phyloP scores from a whole-genome alignment of 2,797 vertebrate genomes.

The Mycteria americana region DNA sequence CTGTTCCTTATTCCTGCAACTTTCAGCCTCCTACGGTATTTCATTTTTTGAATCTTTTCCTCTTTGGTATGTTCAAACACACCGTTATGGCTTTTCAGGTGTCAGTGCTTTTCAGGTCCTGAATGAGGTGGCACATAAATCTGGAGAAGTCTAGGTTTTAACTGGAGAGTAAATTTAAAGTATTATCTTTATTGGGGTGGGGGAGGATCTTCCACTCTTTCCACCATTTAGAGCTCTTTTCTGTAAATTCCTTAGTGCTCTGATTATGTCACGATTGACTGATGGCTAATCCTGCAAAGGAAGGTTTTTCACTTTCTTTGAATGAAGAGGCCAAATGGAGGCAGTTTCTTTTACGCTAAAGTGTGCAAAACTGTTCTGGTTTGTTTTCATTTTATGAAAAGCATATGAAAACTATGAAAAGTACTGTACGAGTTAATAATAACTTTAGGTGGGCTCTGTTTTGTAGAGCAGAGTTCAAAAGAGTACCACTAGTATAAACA shows the following conservation, averaged over 20 bases:
- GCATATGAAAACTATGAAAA: background rate
- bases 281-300: background rate
- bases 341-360: background rate
- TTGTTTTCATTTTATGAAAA: constrained; percentile 16
- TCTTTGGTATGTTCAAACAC: background rate
- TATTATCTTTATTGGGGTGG: background rate
- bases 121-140: background rate
- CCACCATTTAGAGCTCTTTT: background rate
- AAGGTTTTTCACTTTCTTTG: background rate
- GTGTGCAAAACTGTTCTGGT: background rate
- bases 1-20: background rate
- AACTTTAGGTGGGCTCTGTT: background rate
- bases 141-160: background rate
- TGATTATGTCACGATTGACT: background rate
- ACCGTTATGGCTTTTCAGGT: background rate
- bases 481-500: background rate
- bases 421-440: background rate
- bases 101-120: background rate
- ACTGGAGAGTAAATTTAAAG: background rate
- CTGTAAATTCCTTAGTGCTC: background rate
- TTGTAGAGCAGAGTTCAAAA: background rate
- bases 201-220: background rate
- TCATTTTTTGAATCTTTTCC: background rate
- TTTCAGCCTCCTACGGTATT: background rate
- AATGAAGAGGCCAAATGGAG: background rate